phyloP scores from a whole-genome alignment of 2,797 vertebrate genomes.

The Pseudochromis fuscus region DNA sequence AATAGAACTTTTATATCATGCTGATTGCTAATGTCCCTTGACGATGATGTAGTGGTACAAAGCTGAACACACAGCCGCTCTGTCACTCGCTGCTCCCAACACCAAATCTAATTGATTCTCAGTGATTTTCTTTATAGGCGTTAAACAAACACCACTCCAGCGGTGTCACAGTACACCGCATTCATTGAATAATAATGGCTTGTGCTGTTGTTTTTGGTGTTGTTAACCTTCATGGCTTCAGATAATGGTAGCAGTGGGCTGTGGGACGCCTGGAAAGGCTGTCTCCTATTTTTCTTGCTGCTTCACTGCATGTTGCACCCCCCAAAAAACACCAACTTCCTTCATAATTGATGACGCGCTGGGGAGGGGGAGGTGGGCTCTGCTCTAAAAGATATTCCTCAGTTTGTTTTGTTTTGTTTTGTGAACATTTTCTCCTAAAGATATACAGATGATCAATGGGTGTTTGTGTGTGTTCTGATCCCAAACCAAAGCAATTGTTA shows the following conservation, averaged over 20 bases:
- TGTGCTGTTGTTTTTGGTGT: conserved; percentile 37
- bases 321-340: conserved; percentile 45
- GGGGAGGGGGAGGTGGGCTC: neutral
- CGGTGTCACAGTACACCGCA: conserved; percentile 32
- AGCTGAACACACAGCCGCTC: conserved; percentile 10
- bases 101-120: conserved; percentile 41
- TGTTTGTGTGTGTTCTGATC: neutral
- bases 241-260: conserved; percentile 50
- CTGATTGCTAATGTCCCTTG: conserved; percentile 3
- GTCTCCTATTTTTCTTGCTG: conserved; percentile 58
- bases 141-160: conserved; percentile 31
- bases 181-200: conserved; percentile 56
- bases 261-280: conserved; percentile 33
- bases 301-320: conserved; percentile 57
- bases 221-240: conserved; percentile 58
- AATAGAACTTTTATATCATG: conserved; percentile 19
- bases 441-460: conserved; percentile 32
- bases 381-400: conserved; percentile 42
- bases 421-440: conserved; percentile 24
- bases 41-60: neutral
- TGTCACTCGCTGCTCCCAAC: neutral
- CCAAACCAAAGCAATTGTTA: conserved; percentile 12
- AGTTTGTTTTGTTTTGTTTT: conserved; percentile 35
- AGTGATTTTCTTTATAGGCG: conserved; percentile 17
- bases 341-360: conserved; percentile 74